phyloP scores from a whole-genome alignment of 2,888 invertebrate genomes.

The Urechis unicinctus region DNA sequence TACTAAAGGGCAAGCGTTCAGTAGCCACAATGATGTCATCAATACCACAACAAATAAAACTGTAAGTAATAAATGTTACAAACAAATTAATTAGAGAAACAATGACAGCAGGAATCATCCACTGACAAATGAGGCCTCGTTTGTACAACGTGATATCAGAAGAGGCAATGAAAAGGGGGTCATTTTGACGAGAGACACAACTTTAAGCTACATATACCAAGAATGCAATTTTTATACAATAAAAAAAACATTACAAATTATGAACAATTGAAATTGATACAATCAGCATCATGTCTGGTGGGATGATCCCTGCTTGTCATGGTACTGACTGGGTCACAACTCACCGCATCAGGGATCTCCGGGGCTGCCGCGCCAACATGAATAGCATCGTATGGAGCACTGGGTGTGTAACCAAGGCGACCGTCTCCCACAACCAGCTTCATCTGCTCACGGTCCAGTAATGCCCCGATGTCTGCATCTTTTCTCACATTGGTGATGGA shows the following conservation, averaged over 20 bases:
- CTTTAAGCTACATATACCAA: no score
- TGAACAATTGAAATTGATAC: no score
- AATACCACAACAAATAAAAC: neutral
- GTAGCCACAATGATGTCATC: no score
- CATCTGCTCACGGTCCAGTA: constrained; percentile 39
- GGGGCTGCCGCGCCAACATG: constrained; percentile 52
- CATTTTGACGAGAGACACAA: no score
- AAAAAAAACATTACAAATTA: neutral
- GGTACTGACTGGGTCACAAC: no score
- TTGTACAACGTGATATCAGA: no score
- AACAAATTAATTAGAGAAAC: neutral
- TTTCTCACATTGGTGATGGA: constrained; percentile 68
- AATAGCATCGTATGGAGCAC: constrained; percentile 51
- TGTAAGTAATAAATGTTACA: neutral
- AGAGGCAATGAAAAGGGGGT: no score
- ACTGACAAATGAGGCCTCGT: no score
- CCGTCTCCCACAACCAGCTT: constrained; percentile 49
- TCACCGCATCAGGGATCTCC: constrained; percentile 49
- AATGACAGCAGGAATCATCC: no score
- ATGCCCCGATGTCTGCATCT: constrained; percentile 23
- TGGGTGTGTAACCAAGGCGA: constrained; percentile 36
- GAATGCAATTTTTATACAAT: neutral
- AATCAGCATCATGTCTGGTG: no score
- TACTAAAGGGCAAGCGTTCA: no score
- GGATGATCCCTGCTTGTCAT: neutral